Evolutionary conservation across 2,888 invertebrate species (phyloP).

Genomic region (Allolobophora icterica): DNA sequence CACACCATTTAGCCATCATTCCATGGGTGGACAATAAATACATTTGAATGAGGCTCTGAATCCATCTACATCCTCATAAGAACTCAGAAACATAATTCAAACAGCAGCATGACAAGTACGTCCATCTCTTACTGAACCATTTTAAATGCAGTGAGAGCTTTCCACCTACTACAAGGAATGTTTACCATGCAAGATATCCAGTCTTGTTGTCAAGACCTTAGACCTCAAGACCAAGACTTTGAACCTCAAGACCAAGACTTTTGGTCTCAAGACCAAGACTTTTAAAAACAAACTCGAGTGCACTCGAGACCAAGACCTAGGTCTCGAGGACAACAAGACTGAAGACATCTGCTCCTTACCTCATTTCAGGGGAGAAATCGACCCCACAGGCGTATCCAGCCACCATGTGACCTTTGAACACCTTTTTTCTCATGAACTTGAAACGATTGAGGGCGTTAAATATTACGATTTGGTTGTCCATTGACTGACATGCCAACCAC

Average conservation of each 20-base stretch:
- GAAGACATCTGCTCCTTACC: constrained; percentile 72
- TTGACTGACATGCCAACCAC: constrained; percentile 98
- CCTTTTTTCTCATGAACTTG: constrained; percentile 96
- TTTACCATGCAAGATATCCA: background rate
- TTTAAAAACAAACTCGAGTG: too few relatives aligned
- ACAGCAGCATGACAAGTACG: background rate
- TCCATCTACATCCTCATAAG: background rate
- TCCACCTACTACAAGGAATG: background rate
- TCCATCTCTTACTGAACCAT: background rate
- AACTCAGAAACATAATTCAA: background rate
- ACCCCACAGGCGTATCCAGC: constrained; percentile 96
- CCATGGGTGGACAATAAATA: background rate
- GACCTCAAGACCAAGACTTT: too few relatives aligned
- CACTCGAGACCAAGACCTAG: too few relatives aligned
- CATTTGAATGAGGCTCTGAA: background rate
- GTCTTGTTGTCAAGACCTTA: too few relatives aligned
- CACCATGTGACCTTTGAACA: constrained; percentile 96
- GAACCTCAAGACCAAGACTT: too few relatives aligned
- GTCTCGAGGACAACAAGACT: too few relatives aligned
- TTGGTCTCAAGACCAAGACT: too few relatives aligned
- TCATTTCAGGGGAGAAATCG: constrained; percentile 98
- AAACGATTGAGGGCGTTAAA: constrained; percentile 96
- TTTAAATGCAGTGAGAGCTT: background rate
- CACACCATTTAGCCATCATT: too few relatives aligned
- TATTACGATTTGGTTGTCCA: constrained; percentile 98